These are phyloP conservation scores for Vesta saturnalis DNA, from an alignment of 2,888 invertebrate species.

Conservation along the genomic window DNA sequence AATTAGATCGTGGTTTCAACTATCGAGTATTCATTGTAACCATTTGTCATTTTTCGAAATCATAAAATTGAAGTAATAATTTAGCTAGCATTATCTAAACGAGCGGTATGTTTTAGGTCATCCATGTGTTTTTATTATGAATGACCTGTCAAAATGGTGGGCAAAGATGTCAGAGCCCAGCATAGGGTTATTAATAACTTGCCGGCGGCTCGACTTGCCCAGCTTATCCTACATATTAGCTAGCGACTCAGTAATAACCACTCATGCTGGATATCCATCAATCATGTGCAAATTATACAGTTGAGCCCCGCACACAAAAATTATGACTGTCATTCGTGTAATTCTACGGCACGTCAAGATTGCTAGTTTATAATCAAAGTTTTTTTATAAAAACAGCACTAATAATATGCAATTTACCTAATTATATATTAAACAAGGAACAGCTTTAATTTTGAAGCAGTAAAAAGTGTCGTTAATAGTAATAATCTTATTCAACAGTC, in stretches of 20 bases:
- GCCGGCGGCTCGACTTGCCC: constrained; percentile 53
- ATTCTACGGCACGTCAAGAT: constrained; percentile 48
- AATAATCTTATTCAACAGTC: constrained; percentile 47
- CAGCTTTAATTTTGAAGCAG: constrained; percentile 53
- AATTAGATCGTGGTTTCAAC: too few species aligned
- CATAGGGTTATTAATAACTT: constrained; percentile 56
- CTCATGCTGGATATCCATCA: constrained; percentile 59
- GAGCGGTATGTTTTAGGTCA: constrained; percentile 37
- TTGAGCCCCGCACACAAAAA: constrained; percentile 59
- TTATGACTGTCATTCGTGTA: constrained; percentile 60
- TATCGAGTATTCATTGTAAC: neutral
- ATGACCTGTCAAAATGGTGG: constrained; percentile 59
- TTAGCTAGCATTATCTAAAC: constrained; percentile 33
- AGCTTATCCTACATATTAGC: constrained; percentile 56
- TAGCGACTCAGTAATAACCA: constrained; percentile 57
- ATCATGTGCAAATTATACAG: constrained; percentile 60
- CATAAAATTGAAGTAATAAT: constrained; percentile 29
- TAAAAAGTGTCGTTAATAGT: constrained; percentile 53
- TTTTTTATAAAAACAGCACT: constrained; percentile 48
- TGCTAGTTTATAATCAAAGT: constrained; percentile 47
- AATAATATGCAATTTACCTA: constrained; percentile 57
- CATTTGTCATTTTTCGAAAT: constrained; percentile 15
- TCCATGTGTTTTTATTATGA: constrained; percentile 58
- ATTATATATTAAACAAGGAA: constrained; percentile 51
- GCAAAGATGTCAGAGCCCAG: constrained; percentile 57